Conservation (phyloP, 2,113 vertebrate species). For the Pseudopipra pipra region DNA sequence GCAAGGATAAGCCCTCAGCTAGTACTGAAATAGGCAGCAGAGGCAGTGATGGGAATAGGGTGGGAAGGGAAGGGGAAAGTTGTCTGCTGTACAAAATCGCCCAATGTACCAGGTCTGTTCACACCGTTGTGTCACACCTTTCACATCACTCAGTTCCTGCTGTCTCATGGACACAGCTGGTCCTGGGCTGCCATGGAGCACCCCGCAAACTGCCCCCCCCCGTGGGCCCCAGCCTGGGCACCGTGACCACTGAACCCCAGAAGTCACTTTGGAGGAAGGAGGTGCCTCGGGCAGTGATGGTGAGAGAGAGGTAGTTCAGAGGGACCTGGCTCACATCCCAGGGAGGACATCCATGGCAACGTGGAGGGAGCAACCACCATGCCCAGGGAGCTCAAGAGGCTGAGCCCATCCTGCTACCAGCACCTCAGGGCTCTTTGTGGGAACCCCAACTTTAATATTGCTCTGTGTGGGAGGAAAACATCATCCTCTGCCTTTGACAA, state of each 20-base stretch:
- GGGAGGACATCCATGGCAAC: neutral
- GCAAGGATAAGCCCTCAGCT: rapidly evolving
- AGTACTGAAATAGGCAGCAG: rapidly evolving
- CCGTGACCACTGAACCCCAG: neutral
- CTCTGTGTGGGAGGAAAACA: neutral
- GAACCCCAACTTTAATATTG: neutral
- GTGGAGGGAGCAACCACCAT: neutral
- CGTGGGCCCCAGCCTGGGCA: neutral
- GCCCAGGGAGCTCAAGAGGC: neutral
- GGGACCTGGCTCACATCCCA: neutral
- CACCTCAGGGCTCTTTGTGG: neutral
- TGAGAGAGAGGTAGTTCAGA: neutral
- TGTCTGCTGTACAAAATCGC: too few relatives aligned
- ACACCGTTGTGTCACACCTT: too few relatives aligned
- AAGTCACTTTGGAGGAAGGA: rapidly evolving
- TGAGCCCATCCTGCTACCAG: neutral
- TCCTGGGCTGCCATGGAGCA: too few relatives aligned
- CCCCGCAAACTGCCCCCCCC: too few relatives aligned
- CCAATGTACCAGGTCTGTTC: too few relatives aligned
- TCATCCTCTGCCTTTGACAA: neutral
- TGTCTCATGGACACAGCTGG: too few relatives aligned
- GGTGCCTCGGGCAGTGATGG: neutral
- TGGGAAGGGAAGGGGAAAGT: neutral
- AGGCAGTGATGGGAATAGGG: neutral
- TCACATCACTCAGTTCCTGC: too few relatives aligned